Percentiles rank a stretch among this genome's conserved stretches.
phyloP scores from a whole-genome alignment of 2,888 invertebrate species.

The Drosophila diplacantha region DNA sequence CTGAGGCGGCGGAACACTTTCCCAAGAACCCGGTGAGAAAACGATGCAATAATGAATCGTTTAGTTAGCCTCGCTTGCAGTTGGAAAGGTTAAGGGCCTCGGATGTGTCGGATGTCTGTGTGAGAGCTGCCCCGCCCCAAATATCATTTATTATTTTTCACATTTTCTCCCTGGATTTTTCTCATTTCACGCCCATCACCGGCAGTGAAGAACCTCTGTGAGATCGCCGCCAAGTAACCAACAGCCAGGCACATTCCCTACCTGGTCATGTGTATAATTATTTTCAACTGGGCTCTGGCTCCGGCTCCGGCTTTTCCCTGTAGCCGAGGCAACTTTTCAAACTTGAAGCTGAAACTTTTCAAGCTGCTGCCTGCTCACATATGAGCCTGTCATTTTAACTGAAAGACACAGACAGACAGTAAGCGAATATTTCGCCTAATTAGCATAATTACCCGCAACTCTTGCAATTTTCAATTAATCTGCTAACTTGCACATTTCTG shows the following conservation, averaged over 20 bases:
- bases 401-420: constrained; percentile 25
- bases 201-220: constrained; percentile 18
- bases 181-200: constrained; percentile 44
- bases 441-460: constrained; percentile 64
- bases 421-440: constrained; percentile 53
- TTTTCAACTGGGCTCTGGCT: constrained; percentile 30
- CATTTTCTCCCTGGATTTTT: constrained; percentile 31
- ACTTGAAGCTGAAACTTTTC: constrained; percentile 36
- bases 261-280: constrained; percentile 56
- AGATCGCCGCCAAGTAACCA: constrained; percentile 2
- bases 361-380: constrained; percentile 33
- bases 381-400: constrained; percentile 45
- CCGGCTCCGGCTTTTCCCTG: constrained; percentile 12
- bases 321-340: constrained; percentile 28
- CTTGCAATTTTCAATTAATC: constrained; percentile 57
- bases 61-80: constrained; percentile 23
- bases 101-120: constrained; percentile 4
- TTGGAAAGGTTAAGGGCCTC: constrained; percentile 27
- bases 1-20: constrained; percentile 11
- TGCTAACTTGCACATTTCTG: constrained; percentile 37
- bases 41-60: constrained; percentile 32
- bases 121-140: constrained; percentile 23
- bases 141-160: constrained; percentile 39
- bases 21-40: constrained; percentile 32
- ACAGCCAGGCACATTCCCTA: constrained; percentile 9